phyloP scores from a whole-genome alignment of 23 tunicate genomes.

The Styela clava region DNA sequence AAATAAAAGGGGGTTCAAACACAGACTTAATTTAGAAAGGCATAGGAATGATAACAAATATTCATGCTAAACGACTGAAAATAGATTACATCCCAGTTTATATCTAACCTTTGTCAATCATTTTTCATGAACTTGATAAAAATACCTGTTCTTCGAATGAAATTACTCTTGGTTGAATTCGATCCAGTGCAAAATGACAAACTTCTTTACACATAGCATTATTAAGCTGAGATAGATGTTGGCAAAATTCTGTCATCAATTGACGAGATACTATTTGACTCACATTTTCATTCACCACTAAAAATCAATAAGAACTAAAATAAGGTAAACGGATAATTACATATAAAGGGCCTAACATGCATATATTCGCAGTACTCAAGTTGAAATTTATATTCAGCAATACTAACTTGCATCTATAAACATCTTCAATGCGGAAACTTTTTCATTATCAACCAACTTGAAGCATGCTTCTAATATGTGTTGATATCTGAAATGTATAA shows the following conservation, averaged over 20 bases:
- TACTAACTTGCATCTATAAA: conserved; percentile 66
- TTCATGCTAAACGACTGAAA: too few relatives aligned
- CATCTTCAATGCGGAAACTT: conserved; percentile 35
- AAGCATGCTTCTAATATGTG: conserved; percentile 67
- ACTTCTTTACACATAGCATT: conserved; percentile 69
- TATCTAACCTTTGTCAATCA: too few relatives aligned
- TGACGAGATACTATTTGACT: conserved; percentile 84
- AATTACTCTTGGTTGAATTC: conserved; percentile 77
- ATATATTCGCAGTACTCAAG: neutral
- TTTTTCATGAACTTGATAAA: too few relatives aligned
- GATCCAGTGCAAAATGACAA: conserved; percentile 58
- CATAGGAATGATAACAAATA: too few relatives aligned
- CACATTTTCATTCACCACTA: conserved; percentile 81
- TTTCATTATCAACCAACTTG: conserved; percentile 49
- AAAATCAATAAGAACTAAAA: neutral
- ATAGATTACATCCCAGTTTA: too few relatives aligned
- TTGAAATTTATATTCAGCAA: neutral
- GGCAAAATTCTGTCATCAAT: conserved; percentile 62
- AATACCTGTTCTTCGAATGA: conserved; percentile 93
- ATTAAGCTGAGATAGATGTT: conserved; percentile 39
- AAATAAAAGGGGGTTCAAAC: too few relatives aligned
- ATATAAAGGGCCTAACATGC: neutral
- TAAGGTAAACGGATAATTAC: neutral
- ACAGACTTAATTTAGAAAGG: too few relatives aligned
- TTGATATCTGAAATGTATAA: conserved; percentile 46